Conservation (phyloP, 2,113 vertebrate genomes). For the Aegotheles bennettii region DNA sequence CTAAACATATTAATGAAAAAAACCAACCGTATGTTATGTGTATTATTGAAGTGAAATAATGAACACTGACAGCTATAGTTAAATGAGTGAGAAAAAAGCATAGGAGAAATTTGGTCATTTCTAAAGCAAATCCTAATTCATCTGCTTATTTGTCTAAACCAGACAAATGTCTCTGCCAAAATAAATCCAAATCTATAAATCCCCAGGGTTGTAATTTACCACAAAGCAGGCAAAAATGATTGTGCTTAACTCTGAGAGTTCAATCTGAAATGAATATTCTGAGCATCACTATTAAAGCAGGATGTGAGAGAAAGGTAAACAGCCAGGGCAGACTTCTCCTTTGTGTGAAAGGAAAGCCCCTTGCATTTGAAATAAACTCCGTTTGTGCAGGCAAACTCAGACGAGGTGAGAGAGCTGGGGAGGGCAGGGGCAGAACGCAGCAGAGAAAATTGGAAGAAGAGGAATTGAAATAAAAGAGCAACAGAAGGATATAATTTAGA, state of each 20-base stretch:
- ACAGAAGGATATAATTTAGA: neutral
- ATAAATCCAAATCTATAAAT: neutral
- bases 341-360: neutral
- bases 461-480: neutral
- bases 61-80: neutral
- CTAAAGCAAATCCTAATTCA: neutral
- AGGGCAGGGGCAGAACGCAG: neutral
- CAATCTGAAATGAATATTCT: neutral
- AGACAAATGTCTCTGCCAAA: neutral
- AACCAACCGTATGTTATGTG: fast-evolving
- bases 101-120: neutral
- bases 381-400: neutral
- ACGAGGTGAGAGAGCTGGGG: neutral
- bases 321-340: neutral
- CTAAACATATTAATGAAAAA: neutral
- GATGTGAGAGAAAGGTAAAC: neutral
- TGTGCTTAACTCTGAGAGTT: neutral
- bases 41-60: neutral
- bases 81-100: neutral
- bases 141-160: neutral
- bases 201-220: neutral
- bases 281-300: neutral
- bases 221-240: neutral
- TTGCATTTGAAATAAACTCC: neutral
- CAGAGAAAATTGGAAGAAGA: neutral